Evolutionary conservation across 2,797 vertebrate species (phyloP), one percentile per base, ranked within the genome.

Genomic region (Steatocranus sp.): DNA sequence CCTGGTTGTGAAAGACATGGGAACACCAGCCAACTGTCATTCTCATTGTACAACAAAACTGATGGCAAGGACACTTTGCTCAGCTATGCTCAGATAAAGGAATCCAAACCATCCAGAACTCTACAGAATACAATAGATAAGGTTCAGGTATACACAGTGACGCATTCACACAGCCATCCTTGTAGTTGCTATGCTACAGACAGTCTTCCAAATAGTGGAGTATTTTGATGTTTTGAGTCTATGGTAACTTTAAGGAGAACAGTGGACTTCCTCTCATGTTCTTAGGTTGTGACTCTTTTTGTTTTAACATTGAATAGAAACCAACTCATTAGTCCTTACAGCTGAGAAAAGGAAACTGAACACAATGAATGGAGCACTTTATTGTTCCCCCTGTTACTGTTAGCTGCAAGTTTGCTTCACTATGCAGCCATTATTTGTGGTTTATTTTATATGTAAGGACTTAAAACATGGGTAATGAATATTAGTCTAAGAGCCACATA

Each of bases 31-130:
- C 15, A 56, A 6, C 30, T 79, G 14, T 80, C 12, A 84, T 83
- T 89, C 85, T 76, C 87, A 87, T 75, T 34, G 25, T 41, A 51
- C 5, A 1, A 50, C 0, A 6, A 79, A 34, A 76, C 38, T 3
- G 48, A 84, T 27, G 2, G 8, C 2, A 30, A 43, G 5, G 50
- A 76, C 63, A 50, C 36, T 43, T 56, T 23, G 5, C 11, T 36
- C 6, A 1, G 20, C 48, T 43, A 4, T 6, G 2, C 23, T 80
- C 76, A 86, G 88, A 79, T 86, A 51, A 56, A 87, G 84, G 88
- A 95, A 94, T 94, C 90, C 79, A 73, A 85, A 77, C 56, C 56
- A 66, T 93, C 93, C 66, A 78, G 83, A 88, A 48, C 5, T 61
- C 20, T 48, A 0, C 66, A 73, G 15, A 79, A 88, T n/a, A 94